Evolutionary conservation across 1,140 invertebrate genomes (phyloP), one percentile per base, ranked within the genome.

Genomic region (Hesperophylax magnus): DNA sequence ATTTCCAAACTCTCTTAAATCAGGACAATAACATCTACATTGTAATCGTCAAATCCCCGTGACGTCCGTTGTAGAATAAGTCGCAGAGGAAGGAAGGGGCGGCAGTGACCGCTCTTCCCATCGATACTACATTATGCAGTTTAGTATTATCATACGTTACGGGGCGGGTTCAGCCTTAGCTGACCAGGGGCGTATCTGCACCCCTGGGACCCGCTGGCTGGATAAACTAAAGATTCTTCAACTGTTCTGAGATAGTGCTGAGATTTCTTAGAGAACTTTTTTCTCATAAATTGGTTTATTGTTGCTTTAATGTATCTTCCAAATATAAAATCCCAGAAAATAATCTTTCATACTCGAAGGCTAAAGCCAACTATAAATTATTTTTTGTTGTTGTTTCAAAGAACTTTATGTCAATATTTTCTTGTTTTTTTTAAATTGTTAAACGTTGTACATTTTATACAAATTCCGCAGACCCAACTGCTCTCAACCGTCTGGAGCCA

Each of bases 91-190:
- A 3, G 34, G 3, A 5, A n/a, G 34, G 6, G 9, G 39, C 8
- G 39, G 39, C 39, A 47, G 39, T 47, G 11, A 11, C 54, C 54
- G 47, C 31, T 14, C 24, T 58, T 72, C 61, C 78, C 71, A 63
- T 63, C 27, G 53, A 75, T 75, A 75, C 61, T 82, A 82, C 77
- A 82, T 79, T 78, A 82, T 82, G 81, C 81, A 82, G 81, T 79
- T 82, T 78, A 82, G 52, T 82, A 82, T 82, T 79, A 82, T 82
- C 76, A 63, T 81, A 81, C 58, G 79, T 81, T 77, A 81, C 67
- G 17, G 34, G 34, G 24, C 34, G 17, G 67, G 31, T 63, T 14
- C 34, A 39, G 61, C 17, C 61, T 47, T 63, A 78, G 76, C 47
- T 60, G 63, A 72, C 27, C 61, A 71, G 80, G 76, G 76, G 20